Evolutionary conservation across 2,888 invertebrate species (phyloP).

Genomic region (Elysia crispata): DNA sequence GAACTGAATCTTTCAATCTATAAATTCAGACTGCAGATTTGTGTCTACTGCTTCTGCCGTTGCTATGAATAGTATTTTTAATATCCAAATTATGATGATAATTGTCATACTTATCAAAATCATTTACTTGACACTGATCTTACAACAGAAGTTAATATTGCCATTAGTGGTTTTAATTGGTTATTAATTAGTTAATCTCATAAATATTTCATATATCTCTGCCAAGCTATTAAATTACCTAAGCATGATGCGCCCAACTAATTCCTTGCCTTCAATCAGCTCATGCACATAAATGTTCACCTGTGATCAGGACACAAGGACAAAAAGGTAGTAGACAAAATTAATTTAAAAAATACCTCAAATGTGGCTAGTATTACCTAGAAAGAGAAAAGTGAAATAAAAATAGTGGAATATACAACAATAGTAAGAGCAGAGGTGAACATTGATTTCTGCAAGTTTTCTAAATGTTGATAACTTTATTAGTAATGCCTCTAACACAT

Average conservation of each 20-base stretch:
- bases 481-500: background rate
- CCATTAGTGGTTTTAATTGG: no score
- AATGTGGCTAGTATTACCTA: background rate
- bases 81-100: background rate
- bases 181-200: no score
- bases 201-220: no score
- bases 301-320: slow-evolving; percentile 41
- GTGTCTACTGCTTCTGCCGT: no score
- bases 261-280: slow-evolving; percentile 60
- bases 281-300: slow-evolving; percentile 76
- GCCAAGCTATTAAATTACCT: slow-evolving; percentile 56
- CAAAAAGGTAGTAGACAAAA: background rate
- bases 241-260: slow-evolving; percentile 72
- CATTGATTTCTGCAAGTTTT: background rate
- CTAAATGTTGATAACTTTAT: background rate
- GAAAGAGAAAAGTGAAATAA: background rate
- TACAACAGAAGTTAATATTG: no score
- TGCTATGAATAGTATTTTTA: slow-evolving; percentile 60
- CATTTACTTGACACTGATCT: no score
- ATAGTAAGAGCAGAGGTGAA: background rate
- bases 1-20: slow-evolving; percentile 37
- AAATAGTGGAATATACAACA: background rate
- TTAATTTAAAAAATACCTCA: background rate
- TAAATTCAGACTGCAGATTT: slow-evolving; percentile 59
- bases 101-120: no score